Evolutionary conservation across 2,888 invertebrate species (phyloP).

Genomic region (Stenichneumon culpator): DNA sequence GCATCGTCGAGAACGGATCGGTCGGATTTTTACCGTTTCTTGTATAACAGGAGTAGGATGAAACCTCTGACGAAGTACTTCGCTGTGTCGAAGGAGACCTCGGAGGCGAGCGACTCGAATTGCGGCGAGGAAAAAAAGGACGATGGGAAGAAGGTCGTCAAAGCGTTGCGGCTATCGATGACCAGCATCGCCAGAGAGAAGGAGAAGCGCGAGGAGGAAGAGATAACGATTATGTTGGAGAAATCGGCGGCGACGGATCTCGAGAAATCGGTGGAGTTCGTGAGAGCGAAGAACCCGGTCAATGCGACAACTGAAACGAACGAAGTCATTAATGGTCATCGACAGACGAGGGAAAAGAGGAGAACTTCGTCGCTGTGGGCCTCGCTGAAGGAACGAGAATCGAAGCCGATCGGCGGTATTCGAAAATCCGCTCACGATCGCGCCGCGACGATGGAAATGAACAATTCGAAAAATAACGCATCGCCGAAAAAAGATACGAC

Average conservation of each 20-base stretch:
- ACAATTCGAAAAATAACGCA: conserved; percentile 10
- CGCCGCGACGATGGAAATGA: conserved; percentile 27
- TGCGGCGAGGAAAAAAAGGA: conserved; percentile 21
- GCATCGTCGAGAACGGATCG: conserved; percentile 70
- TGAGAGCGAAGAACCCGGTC: neutral
- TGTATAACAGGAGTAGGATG: conserved; percentile 81
- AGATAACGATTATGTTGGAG: conserved; percentile 55
- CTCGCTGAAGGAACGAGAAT: conserved; percentile 67
- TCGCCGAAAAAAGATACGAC: neutral
- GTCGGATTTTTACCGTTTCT: conserved; percentile 83
- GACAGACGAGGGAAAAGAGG: conserved; percentile 4
- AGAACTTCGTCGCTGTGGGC: conserved; percentile 60
- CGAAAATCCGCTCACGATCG: conserved; percentile 37
- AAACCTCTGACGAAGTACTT: conserved; percentile 78
- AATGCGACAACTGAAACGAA: neutral
- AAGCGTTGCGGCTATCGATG: conserved; percentile 6
- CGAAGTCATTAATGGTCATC: conserved; percentile 6
- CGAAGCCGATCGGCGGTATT: conserved; percentile 23
- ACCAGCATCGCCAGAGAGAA: conserved; percentile 44
- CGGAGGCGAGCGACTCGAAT: conserved; percentile 25
- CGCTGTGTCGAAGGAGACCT: conserved; percentile 12
- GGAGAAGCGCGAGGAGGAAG: conserved; percentile 39
- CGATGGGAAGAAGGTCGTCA: conserved; percentile 19
- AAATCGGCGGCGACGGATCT: conserved; percentile 42
- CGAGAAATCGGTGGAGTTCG: conserved; percentile 3